A percentile compares a stretch with the other conserved stretches of the same genome.
Conservation (phyloP, 2,888 invertebrate species). For the Brachypalpus laphriformis region DNA sequence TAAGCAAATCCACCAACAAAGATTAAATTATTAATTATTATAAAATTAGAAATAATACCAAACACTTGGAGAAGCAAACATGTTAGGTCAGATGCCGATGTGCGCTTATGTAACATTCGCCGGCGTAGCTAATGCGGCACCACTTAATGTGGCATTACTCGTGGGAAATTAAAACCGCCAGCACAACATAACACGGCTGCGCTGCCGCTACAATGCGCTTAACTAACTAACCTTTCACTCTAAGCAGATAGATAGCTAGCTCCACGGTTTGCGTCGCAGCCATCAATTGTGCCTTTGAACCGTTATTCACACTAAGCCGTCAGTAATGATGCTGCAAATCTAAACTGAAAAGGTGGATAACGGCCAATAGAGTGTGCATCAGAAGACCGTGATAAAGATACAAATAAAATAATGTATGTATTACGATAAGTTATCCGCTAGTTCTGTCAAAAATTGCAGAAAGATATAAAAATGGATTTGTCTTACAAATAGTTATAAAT, state of each 20-base stretch:
- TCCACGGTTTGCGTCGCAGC: neutral
- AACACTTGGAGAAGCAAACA: neutral
- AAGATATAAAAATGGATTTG: neutral
- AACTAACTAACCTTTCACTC: constrained; percentile 54
- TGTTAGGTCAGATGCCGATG: constrained; percentile 6
- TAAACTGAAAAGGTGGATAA: neutral
- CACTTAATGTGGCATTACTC: constrained; percentile 36
- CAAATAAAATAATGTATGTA: too few species aligned
- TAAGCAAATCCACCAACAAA: neutral
- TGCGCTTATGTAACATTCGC: constrained; percentile 31
- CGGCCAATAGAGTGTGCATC: neutral
- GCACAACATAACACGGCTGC: constrained; percentile 1
- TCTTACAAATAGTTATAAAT: too few species aligned
- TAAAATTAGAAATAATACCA: neutral
- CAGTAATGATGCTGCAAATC: constrained; percentile 4
- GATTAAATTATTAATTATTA: neutral
- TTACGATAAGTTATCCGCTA: neutral
- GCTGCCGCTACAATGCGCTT: constrained; percentile 4
- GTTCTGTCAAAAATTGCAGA: neutral
- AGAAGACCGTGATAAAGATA: neutral
- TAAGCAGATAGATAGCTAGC: constrained; percentile 1
- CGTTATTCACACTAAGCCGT: constrained; percentile 4
- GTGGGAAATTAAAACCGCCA: constrained; percentile 65
- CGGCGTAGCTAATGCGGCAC: constrained; percentile 13
- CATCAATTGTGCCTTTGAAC: neutral